Evolutionary conservation across 2,113 vertebrate species (phyloP).

Genomic region (Clarias batrachus): DNA sequence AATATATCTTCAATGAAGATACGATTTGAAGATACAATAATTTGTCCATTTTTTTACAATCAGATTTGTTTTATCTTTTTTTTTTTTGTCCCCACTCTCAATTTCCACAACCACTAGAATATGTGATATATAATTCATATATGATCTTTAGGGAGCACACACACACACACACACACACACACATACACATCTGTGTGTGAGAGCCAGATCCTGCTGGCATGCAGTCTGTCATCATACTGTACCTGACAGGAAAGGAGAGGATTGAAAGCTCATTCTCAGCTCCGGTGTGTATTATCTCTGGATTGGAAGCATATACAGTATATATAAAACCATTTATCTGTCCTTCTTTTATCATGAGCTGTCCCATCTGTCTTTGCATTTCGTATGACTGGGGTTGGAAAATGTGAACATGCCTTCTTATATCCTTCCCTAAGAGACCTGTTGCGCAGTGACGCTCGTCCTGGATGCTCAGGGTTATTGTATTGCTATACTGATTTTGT

Average conservation of each 20-base stretch:
- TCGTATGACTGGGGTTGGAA: neutral
- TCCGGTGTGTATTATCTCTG: neutral
- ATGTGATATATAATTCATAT: slow-evolving; percentile 49
- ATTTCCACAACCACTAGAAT: slow-evolving; percentile 4
- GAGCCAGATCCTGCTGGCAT: slow-evolving; percentile 21
- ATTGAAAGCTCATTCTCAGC: slow-evolving; percentile 6
- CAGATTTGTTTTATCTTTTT: no score
- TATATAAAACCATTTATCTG: neutral
- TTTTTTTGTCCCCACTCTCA: neutral
- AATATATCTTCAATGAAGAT: no score
- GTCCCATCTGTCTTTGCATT: neutral
- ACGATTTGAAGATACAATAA: no score
- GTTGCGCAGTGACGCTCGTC: slow-evolving; percentile 25
- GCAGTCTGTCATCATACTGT: slow-evolving; percentile 10
- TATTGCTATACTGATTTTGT: slow-evolving; percentile 26
- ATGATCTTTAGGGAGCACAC: slow-evolving; percentile 42
- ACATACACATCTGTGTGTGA: slow-evolving; percentile 26
- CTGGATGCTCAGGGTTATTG: slow-evolving; percentile 33
- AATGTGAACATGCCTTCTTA: neutral
- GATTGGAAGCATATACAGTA: neutral
- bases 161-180: neutral
- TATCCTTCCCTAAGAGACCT: slow-evolving; percentile 24
- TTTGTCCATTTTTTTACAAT: neutral
- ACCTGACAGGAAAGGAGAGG: slow-evolving; percentile 6
- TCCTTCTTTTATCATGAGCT: neutral